phyloP scores from a whole-genome alignment of 2,797 vertebrate genomes.

The Cheirogaleus major region DNA sequence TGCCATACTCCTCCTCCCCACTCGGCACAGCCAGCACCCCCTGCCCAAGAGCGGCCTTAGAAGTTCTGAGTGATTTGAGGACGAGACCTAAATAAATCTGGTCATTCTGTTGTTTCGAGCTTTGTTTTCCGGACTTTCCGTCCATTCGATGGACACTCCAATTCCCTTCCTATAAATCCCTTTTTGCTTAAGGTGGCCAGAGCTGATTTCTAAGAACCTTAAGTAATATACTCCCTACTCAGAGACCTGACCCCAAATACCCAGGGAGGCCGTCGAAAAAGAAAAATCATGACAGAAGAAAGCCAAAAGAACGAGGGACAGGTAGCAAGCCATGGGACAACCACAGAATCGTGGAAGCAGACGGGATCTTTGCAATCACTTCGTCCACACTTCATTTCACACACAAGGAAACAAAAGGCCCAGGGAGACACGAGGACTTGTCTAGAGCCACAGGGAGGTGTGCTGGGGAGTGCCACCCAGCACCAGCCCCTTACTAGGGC shows the following conservation, averaged over 20 bases:
- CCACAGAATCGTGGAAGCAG: not conserved
- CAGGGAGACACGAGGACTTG: not conserved
- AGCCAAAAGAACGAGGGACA: fast-evolving
- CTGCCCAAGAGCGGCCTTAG: not conserved
- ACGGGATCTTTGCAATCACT: fast-evolving
- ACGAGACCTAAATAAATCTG: no score
- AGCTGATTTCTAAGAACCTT: not conserved
- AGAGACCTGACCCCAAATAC: not conserved
- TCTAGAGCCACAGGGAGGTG: not conserved
- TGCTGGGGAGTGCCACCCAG: fast-evolving
- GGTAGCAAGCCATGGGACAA: fast-evolving
- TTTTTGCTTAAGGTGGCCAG: not conserved
- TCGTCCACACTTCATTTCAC: not conserved
- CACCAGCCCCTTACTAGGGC: not conserved
- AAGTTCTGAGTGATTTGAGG: not conserved
- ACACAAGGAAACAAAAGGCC: not conserved
- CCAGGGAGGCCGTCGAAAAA: not conserved
- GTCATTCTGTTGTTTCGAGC: not conserved
- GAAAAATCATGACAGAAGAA: not conserved
- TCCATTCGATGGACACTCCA: not conserved
- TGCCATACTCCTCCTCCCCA: not conserved
- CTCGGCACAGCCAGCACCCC: fast-evolving
- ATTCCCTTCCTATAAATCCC: not conserved
- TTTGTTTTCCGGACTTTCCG: not conserved
- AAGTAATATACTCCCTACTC: not conserved